Evolutionary conservation across 2,113 vertebrate genomes (phyloP), one percentile per base, ranked within the genome.

Genomic region (Neomonachus schauinslandi): DNA sequence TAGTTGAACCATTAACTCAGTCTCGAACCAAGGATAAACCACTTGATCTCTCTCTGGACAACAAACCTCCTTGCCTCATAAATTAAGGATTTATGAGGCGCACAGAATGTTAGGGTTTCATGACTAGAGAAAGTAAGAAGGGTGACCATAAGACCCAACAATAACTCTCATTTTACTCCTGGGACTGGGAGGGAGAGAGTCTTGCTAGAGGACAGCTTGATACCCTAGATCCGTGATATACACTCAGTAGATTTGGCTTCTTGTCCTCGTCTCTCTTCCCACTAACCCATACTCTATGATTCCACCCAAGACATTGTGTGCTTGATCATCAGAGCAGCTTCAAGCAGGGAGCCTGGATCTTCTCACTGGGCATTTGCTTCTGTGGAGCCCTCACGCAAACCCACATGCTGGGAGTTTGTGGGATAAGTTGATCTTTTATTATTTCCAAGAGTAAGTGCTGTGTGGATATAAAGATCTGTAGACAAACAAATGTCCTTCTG

Each of bases 51-150:
- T 74, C 28, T 90, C n/a, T 67, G 24, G 4, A 51, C 26, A 67
- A 14, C 26, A 93, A 77, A 89, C 83, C 49, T 76, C 76, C 57
- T 94, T 81, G 82, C 46, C 13, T 89, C 74, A 65, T 76, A 91
- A 92, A 96, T 91, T 46, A 67, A 85, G 42, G 39, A 71, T 96
- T 69, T 83, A 72, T 67, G 67, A 94, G 24, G 22, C n/a, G n/a
- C 89, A 31, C 46, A 49, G 39, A 51, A 88, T 19, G 80, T 53
- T 22, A 49, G 4, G 31, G n/a, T 69, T 95, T 89, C 21, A n/a
- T 36, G 14, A 82, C 39, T 16, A 80, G 39, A 74, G 42, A 85
- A 59, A 86, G 33, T 77, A 79, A 88, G 76, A 74, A 46, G 82
- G n/a, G 82, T 49, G 36, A 76, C 42, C 28, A 59, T 46, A 46